Evolutionary conservation across 2,113 vertebrate genomes (phyloP), one percentile per base, ranked within the genome.

Genomic region (Lagopus muta): DNA sequence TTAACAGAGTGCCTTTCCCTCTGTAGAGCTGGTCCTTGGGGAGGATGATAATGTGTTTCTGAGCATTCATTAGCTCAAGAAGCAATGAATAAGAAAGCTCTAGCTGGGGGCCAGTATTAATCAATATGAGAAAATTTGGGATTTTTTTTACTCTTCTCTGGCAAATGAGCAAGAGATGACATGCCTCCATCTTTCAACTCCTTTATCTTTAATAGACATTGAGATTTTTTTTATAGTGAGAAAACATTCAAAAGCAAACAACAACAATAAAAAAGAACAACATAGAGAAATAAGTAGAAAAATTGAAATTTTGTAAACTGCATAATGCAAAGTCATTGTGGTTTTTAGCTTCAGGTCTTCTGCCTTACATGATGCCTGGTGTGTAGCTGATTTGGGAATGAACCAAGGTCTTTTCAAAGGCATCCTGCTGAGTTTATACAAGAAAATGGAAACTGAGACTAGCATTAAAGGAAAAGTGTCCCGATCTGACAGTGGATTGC

Each of bases 101-200:
- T 48, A 38, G 4, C 14, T 70, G 36, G 14, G 32, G 25, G 22
- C 30, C 20, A 7, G 8, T 48, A 47, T 32, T 70, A 17, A 38
- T 61, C 28, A 57, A 18, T 47, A 43, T 10, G 7, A 61, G 52
- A 32, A 72, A 82, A 69, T 82, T 11, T 47, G 0, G 6, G 61
- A 43, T 38, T 79, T 89, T 91, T 58, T 88, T 69, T 13, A 19
- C 8, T 85, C 85, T 79, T 8, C 14, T 75, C 34, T 28, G 81
- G 54, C 5, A 45, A 87, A 71, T 9, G 62, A 78, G 30, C 20
- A 48, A 42, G 81, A 91, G 32, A 50, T n/a, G 5, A 42, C 16
- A 62, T 36, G 13, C 11, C 5, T 42, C 52, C 13, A 54, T 73
- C 64, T 43, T 82, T 14, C 0, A 1, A 55, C 8, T 55, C 4